These are phyloP conservation scores for Thymelicus sylvestris DNA, from an alignment of 2,888 invertebrate species.

Conservation along the genomic window DNA sequence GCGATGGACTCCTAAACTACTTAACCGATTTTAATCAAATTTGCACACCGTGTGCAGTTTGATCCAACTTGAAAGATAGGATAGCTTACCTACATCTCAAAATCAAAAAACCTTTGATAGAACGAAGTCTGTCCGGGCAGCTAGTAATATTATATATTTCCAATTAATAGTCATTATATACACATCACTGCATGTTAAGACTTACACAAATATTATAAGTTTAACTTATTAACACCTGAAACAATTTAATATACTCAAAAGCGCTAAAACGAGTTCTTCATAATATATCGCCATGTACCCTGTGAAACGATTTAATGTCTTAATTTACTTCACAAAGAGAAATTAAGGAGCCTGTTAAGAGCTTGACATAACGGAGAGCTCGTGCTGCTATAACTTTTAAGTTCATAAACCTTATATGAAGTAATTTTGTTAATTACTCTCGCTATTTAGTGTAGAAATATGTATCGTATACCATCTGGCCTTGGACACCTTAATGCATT, in stretches of 20 bases:
- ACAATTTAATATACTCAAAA: constrained; percentile 16
- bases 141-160: no score
- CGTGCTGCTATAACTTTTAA: constrained; percentile 65
- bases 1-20: no score
- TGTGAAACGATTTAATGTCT: constrained; percentile 80
- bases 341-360: constrained; percentile 81
- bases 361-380: constrained; percentile 82
- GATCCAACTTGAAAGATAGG: no score
- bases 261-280: constrained; percentile 37
- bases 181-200: no score
- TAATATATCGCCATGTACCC: constrained; percentile 48
- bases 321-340: constrained; percentile 81
- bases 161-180: no score
- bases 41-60: no score
- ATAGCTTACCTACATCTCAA: no score
- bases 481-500: constrained; percentile 18
- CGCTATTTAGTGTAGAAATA: constrained; percentile 33
- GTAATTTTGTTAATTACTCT: constrained; percentile 35
- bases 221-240: constrained; percentile 16
- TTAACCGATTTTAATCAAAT: no score
- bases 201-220: not conserved
- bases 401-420: constrained; percentile 38
- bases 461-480: constrained; percentile 32
- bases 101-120: no score
- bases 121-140: no score